phyloP scores from a whole-genome alignment of 2,113 vertebrate species.

The Odocoileus virginianus region DNA sequence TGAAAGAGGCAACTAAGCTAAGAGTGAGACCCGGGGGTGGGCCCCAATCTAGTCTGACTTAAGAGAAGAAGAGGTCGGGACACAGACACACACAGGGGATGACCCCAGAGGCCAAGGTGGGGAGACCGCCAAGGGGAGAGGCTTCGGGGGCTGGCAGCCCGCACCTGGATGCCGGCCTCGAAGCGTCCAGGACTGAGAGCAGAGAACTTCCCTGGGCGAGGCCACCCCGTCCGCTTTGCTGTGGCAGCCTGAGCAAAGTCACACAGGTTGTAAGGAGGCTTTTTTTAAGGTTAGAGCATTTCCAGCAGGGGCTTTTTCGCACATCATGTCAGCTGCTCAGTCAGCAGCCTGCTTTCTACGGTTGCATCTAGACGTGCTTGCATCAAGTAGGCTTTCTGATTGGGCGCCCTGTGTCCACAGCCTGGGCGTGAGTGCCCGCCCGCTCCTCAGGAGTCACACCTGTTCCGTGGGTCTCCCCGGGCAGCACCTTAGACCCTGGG shows the following conservation, averaged over 20 bases:
- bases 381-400: accelerated
- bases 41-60: neutral
- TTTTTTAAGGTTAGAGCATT: neutral
- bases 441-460: accelerated
- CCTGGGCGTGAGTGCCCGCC: accelerated
- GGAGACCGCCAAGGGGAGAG: neutral
- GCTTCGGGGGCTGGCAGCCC: neutral
- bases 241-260: neutral
- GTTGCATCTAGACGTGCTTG: neutral
- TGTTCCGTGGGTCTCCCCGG: neutral
- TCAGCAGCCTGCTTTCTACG: neutral
- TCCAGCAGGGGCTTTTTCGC: neutral
- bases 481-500: neutral
- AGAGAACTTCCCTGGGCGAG: neutral
- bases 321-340: accelerated
- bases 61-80: neutral
- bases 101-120: neutral
- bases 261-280: neutral
- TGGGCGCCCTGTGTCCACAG: accelerated
- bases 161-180: accelerated
- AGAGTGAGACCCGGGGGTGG: neutral
- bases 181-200: neutral
- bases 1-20: neutral
- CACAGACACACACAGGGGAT: neutral
- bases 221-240: accelerated